These are phyloP conservation scores for Catamblyrhynchus diadema DNA, from an alignment of 2,797 vertebrate species.

Conservation along the genomic window DNA sequence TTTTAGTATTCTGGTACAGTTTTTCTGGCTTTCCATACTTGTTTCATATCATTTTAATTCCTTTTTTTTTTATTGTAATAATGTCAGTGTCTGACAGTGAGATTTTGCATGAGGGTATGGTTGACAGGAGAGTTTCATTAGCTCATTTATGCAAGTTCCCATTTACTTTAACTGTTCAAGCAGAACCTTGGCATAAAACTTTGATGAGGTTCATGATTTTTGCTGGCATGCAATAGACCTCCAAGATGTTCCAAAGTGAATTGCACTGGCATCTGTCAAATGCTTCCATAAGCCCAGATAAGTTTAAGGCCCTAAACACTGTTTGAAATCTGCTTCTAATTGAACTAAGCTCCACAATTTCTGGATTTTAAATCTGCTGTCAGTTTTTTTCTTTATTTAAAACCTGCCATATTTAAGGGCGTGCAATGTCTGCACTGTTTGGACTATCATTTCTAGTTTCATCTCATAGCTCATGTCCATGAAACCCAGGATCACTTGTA, in stretches of 20 bases:
- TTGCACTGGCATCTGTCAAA: conserved; percentile 38
- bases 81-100: not conserved
- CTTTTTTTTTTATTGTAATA: not conserved
- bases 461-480: not conserved
- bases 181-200: conserved; percentile 32
- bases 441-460: not conserved
- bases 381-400: not conserved
- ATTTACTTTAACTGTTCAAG: conserved; percentile 31
- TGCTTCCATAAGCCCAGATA: conserved; percentile 12
- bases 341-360: not conserved
- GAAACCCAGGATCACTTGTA: not conserved
- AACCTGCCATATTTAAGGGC: not conserved
- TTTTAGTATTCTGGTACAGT: not conserved
- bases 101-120: not conserved
- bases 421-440: not conserved
- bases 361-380: not conserved
- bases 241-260: conserved; percentile 19
- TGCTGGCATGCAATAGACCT: conserved; percentile 39
- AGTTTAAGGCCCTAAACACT: not conserved
- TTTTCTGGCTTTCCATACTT: not conserved
- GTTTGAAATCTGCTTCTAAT: not conserved
- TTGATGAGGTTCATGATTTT: conserved; percentile 43
- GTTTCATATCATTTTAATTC: not conserved
- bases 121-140: conserved; percentile 23
- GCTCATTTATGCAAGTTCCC: not conserved